Conservation (phyloP, 2,888 invertebrate genomes). For the Rugalucina vietnamica region DNA sequence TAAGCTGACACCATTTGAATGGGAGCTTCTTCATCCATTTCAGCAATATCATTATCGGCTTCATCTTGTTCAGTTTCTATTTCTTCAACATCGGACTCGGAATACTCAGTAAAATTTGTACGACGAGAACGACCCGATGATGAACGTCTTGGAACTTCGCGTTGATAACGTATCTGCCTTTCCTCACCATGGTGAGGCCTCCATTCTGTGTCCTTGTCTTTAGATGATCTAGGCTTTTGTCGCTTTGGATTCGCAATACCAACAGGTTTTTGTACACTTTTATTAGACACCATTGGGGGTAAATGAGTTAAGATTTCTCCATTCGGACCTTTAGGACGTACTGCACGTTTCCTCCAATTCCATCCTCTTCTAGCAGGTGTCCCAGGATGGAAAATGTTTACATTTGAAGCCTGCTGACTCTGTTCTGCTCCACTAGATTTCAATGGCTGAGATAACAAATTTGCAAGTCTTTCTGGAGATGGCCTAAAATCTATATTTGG, state of each 20-base stretch:
- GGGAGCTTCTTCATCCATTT: background rate
- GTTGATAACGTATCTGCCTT: background rate
- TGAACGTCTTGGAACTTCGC: constrained; percentile 20
- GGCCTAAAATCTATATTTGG: constrained; percentile 6
- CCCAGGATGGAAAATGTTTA: too few species aligned
- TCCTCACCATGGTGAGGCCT: constrained; percentile 8
- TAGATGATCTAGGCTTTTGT: constrained; percentile 5
- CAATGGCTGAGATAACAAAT: background rate
- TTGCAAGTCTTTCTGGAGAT: constrained; percentile 6
- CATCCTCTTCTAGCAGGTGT: constrained; percentile 23
- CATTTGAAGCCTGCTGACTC: background rate
- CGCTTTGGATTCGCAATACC: constrained; percentile 5
- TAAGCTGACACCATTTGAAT: constrained; percentile 33
- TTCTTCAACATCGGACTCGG: constrained; percentile 43
- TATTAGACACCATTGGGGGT: background rate
- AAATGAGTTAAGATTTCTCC: constrained; percentile 27
- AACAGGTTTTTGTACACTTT: background rate
- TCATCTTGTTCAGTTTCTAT: constrained; percentile 28
- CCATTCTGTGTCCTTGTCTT: constrained; percentile 35
- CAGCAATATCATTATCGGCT: background rate
- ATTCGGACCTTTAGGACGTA: constrained; percentile 45
- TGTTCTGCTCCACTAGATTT: background rate
- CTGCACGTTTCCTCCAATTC: constrained; percentile 59
- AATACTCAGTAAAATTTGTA: constrained; percentile 56
- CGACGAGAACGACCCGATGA: constrained; percentile 40